Conservation (phyloP, 2,888 invertebrate species). For the Dione juno region DNA sequence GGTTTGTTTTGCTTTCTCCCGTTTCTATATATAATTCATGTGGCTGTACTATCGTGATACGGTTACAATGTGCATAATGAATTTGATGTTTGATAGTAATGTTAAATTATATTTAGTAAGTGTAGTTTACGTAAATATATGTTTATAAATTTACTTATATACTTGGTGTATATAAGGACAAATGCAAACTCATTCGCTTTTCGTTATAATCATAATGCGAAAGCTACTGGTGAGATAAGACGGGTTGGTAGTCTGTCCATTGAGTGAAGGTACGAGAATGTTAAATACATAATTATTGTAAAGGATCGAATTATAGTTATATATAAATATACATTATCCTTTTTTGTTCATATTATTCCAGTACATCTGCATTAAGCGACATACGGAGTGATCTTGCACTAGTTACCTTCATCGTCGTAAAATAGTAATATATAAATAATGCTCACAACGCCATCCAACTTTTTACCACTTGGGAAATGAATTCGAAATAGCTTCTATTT, state of each 20-base stretch:
- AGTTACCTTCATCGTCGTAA: not conserved
- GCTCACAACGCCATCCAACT: not conserved
- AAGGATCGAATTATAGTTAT: not conserved
- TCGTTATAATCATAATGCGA: no score
- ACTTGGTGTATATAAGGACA: no score
- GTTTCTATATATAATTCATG: conserved; percentile 30
- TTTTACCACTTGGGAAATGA: conserved; percentile 14
- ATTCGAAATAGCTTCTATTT: conserved; percentile 28
- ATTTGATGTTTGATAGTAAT: conserved; percentile 7
- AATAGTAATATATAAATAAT: conserved; percentile 1
- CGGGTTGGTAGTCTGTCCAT: no score
- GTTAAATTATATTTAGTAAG: not conserved
- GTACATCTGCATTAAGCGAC: not conserved
- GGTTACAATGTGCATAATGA: conserved; percentile 29
- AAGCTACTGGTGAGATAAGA: no score
- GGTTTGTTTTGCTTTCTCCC: conserved; percentile 38
- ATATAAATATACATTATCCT: no score
- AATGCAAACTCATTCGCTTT: no score
- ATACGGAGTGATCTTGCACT: not conserved
- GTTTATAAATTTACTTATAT: no score
- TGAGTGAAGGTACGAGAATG: no score
- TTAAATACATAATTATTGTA: no score
- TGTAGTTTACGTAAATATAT: no score
- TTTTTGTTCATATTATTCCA: not conserved
- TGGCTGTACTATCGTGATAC: conserved; percentile 25